Percentiles rank a stretch among this genome's conserved stretches.
Evolutionary conservation across 1,140 invertebrate species (phyloP).

Genomic region (Dinoponera quadriceps): DNA sequence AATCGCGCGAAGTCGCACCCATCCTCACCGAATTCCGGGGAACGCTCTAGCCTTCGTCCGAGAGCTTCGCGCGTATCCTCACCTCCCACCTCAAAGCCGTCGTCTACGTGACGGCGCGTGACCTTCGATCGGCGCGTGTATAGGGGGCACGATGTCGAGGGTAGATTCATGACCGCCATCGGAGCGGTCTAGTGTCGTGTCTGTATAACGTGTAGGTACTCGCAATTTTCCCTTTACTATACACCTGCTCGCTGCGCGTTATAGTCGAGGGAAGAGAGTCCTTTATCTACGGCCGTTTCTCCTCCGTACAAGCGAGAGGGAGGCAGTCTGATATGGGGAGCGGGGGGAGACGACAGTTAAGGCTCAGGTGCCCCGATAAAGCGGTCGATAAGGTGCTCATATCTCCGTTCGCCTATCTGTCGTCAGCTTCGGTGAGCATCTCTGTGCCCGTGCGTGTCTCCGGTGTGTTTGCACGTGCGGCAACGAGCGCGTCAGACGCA

Average conservation of each 20-base stretch:
- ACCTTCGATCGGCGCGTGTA: constrained; percentile 50
- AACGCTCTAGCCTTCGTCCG: background rate
- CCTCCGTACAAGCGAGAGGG: background rate
- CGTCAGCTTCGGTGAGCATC: constrained; percentile 16
- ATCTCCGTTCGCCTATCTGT: constrained; percentile 45
- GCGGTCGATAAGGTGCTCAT: constrained; percentile 58
- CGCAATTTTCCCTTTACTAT: constrained; percentile 58
- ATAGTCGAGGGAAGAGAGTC: constrained; percentile 40
- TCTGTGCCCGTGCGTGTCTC: background rate
- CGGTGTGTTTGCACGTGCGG: background rate
- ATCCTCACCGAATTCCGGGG: background rate
- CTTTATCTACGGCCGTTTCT: constrained; percentile 60
- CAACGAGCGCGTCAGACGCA: background rate
- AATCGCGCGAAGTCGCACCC: too few relatives aligned
- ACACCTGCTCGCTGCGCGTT: constrained; percentile 62
- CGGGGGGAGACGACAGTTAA: constrained; percentile 43
- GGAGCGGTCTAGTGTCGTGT: constrained; percentile 23
- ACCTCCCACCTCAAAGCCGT: constrained; percentile 35
- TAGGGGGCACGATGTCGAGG: constrained; percentile 31
- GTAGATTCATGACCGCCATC: constrained; percentile 61
- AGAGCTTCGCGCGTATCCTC: constrained; percentile 6
- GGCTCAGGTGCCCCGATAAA: constrained; percentile 69
- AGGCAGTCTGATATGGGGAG: background rate
- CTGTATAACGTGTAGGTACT: constrained; percentile 22
- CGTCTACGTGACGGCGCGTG: constrained; percentile 43